These are phyloP conservation scores for Branchellion lobata DNA, from an alignment of 2,888 invertebrate genomes.

Conservation along the genomic window DNA sequence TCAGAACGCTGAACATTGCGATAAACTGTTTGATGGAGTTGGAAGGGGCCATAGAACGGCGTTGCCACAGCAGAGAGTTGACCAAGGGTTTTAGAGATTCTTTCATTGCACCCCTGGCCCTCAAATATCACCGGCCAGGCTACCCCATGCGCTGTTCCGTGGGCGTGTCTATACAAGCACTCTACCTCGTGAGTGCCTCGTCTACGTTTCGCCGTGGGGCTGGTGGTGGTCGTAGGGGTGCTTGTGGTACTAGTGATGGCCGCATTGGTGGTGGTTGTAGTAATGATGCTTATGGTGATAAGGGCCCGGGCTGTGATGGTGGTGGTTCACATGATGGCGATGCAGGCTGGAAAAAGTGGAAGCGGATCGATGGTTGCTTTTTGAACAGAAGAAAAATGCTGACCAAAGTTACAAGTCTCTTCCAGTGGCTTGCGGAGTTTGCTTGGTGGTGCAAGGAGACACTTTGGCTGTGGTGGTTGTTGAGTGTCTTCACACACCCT, in stretches of 20 bases:
- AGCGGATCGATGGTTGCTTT: too few species aligned
- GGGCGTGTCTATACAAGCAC: not conserved
- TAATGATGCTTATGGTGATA: not conserved
- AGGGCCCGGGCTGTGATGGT: not conserved
- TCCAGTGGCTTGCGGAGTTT: too few species aligned
- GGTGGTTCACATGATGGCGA: not conserved
- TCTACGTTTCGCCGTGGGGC: too few species aligned
- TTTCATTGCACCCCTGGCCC: not conserved
- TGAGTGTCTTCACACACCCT: too few species aligned
- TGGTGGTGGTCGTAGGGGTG: not conserved
- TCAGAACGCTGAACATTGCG: slow-evolving; percentile 8
- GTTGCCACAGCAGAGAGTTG: not conserved
- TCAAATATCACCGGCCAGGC: not conserved
- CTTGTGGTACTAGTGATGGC: not conserved
- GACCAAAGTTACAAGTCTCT: too few species aligned
- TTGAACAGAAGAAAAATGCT: too few species aligned
- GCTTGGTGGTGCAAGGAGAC: too few species aligned
- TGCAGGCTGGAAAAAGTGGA: too few species aligned
- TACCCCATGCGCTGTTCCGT: not conserved
- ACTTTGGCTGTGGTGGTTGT: too few species aligned
- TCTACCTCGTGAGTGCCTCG: not conserved
- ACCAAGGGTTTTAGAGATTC: not conserved
- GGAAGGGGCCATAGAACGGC: not conserved
- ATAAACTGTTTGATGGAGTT: not conserved
- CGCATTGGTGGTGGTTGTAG: too few species aligned